Evolutionary conservation across 2,888 invertebrate genomes (phyloP).

Genomic region (Colletes collaris): DNA sequence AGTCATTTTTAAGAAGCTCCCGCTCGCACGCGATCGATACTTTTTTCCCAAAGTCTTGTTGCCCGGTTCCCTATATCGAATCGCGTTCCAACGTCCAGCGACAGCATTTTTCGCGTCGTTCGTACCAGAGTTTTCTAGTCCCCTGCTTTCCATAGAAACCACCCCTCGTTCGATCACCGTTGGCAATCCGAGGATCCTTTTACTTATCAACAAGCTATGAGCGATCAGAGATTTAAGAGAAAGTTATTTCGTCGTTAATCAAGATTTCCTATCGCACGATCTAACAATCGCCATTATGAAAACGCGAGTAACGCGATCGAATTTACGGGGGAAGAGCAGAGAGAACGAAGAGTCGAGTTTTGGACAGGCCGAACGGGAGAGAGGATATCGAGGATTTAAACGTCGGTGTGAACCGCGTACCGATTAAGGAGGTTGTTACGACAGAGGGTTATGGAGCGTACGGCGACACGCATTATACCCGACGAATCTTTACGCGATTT

Average conservation of each 20-base stretch:
- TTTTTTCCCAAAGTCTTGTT: not conserved
- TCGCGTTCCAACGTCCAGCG: not conserved
- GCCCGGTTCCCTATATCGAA: slow-evolving; percentile 1
- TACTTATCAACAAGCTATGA: too few species aligned
- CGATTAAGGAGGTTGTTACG: slow-evolving; percentile 51
- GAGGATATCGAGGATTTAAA: slow-evolving; percentile 38
- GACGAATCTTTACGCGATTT: slow-evolving; percentile 71
- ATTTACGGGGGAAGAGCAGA: too few species aligned
- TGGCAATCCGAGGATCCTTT: too few species aligned
- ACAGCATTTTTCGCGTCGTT: not conserved
- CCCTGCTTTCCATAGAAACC: not conserved
- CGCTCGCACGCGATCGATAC: slow-evolving; percentile 39
- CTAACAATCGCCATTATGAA: too few species aligned
- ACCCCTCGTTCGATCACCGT: not conserved
- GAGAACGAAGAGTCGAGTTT: too few species aligned
- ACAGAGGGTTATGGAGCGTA: slow-evolving; percentile 26
- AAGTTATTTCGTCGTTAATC: too few species aligned
- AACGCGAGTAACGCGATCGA: too few species aligned
- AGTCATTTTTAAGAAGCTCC: slow-evolving; percentile 51
- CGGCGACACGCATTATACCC: slow-evolving; percentile 33
- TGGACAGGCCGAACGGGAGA: too few species aligned
- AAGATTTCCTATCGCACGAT: too few species aligned
- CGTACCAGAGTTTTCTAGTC: too few species aligned
- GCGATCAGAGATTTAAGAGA: too few species aligned
- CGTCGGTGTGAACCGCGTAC: slow-evolving; percentile 67